phyloP scores from a whole-genome alignment of 2,113 vertebrate genomes.

The Mesoclemmys tuberculata region DNA sequence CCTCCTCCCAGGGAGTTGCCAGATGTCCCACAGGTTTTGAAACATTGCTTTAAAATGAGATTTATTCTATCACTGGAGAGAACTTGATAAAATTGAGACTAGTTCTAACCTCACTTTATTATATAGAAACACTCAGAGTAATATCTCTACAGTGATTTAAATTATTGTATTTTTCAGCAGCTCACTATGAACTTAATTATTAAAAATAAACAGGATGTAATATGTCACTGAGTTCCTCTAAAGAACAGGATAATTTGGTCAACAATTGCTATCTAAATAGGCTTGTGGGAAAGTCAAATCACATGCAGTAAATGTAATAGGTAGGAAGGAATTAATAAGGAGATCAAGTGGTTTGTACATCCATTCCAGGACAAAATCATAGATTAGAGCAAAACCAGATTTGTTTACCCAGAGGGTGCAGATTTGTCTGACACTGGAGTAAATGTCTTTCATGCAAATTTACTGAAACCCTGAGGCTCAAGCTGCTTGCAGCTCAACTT shows the following conservation, averaged over 20 bases:
- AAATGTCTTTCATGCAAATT: not conserved
- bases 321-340: not conserved
- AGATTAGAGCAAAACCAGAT: not conserved
- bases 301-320: not conserved
- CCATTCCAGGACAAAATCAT: not conserved
- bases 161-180: not conserved
- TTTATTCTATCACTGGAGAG: not conserved
- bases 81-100: not conserved
- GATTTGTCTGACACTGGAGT: not conserved
- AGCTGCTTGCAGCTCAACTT: not conserved
- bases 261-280: not conserved
- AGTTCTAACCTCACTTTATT: not conserved
- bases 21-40: not conserved
- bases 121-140: not conserved
- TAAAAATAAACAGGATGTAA: constrained; percentile 30
- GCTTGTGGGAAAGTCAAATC: not conserved
- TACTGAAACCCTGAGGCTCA: not conserved
- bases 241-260: constrained; percentile 17
- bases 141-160: not conserved
- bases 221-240: constrained; percentile 12
- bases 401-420: not conserved
- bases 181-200: constrained; percentile 9
- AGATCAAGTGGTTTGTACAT: not conserved
- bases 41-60: not conserved
- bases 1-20: not conserved